These are phyloP conservation scores for Drosophila dives DNA, from an alignment of 2,888 invertebrate species.

Conservation along the genomic window DNA sequence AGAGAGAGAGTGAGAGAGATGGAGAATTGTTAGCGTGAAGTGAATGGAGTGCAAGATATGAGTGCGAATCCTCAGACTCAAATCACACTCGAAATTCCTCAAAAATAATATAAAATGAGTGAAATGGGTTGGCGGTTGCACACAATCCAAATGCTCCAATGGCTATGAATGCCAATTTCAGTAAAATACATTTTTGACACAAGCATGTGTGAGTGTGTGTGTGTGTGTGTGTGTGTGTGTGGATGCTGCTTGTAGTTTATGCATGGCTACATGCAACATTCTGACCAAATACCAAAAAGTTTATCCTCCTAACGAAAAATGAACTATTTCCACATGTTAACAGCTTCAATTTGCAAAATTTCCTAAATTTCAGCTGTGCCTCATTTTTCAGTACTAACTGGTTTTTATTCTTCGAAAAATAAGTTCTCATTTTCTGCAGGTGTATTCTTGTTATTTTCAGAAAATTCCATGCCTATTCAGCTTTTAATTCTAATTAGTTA, in stretches of 20 bases:
- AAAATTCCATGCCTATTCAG: not conserved
- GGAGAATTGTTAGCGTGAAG: constrained; percentile 15
- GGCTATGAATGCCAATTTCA: constrained; percentile 17
- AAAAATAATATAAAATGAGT: constrained; percentile 11
- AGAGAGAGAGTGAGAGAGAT: not conserved
- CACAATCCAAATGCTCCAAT: constrained; percentile 13
- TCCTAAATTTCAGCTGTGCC: not conserved
- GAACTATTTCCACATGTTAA: constrained; percentile 24
- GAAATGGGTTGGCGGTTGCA: constrained; percentile 61
- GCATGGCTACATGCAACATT: constrained; percentile 16
- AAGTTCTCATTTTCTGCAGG: not conserved
- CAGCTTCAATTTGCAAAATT: constrained; percentile 31
- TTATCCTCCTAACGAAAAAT: not conserved
- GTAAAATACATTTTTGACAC: constrained; percentile 30
- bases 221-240: not conserved
- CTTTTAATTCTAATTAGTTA: not conserved
- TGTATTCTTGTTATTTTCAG: not conserved
- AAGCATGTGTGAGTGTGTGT: not conserved
- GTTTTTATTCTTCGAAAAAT: not conserved
- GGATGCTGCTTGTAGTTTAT: constrained; percentile 6
- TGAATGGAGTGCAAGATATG: constrained; percentile 58
- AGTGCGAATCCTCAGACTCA: constrained; percentile 44
- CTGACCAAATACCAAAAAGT: constrained; percentile 1
- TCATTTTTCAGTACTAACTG: not conserved
- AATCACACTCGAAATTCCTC: constrained; percentile 9